Evolutionary conservation across 2,113 vertebrate genomes (phyloP), one percentile per base, ranked within the genome.

Genomic region (Cynoglossus semilaevis): DNA sequence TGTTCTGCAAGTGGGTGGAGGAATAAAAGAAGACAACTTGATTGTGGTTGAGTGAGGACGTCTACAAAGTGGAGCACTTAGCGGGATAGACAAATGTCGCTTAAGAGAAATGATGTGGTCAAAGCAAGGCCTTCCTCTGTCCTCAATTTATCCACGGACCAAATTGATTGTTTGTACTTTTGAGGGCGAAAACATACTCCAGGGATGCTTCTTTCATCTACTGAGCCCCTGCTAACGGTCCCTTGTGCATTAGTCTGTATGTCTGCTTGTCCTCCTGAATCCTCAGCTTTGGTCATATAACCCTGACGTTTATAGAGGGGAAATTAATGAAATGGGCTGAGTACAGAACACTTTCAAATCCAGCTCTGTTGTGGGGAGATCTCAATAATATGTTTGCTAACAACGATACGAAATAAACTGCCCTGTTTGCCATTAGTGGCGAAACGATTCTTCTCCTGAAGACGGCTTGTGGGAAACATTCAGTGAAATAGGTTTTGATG

Each of bases 161-260:
- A 70, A 84, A 87, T 87, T 84, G 85, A 85, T 86, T 86, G 77
- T 83, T 82, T 83, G 78, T 83, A 81, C 77, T 82, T 82, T 82
- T 81, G 74, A 65, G 57, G 76, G 77, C 63, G 67, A 53, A 88
- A 86, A 82, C 61, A 49, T 68, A 76, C 72, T 77, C 70, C 0
- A 49, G 61, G 71, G 61, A 79, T 42, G 62, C 48, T 50, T 74
- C 71, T 86, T 84, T 86, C 76, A 86, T 89, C 82, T 80, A 83
- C 58, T 64, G 67, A 77, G 82, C 58, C 68, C 58, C 57, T 17
- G 47, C 19, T 8, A 81, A 76, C 68, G 46, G 70, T 67, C 72
- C 72, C 72, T 18, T 29, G 66, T 70, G 77, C 72, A 82, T 88
- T 86, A 76, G 80, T 64, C 55, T 40, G 47, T 66, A 51, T 81